These are phyloP conservation scores for Polyploca ridens DNA, from an alignment of 2,888 invertebrate species.

Conservation along the genomic window DNA sequence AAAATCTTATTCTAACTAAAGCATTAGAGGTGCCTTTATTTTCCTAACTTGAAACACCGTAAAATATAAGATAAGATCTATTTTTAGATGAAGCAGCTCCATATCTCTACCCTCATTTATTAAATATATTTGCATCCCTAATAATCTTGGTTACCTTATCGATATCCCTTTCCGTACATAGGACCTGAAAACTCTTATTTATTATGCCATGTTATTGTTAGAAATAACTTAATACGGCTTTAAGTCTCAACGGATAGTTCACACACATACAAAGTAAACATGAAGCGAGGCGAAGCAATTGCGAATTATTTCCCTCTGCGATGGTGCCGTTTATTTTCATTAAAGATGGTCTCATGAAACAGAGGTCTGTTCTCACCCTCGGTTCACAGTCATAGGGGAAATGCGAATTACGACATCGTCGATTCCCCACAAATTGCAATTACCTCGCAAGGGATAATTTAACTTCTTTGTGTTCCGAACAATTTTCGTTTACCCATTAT, in stretches of 20 bases:
- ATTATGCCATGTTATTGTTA: neutral
- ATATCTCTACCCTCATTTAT: neutral
- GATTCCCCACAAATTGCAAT: conserved; percentile 46
- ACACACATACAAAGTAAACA: conserved; percentile 33
- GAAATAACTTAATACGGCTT: conserved; percentile 1
- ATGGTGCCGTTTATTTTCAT: conserved; percentile 45
- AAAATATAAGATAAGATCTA: no score
- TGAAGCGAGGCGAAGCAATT: conserved; percentile 26
- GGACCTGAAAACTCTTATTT: neutral
- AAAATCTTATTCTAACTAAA: neutral
- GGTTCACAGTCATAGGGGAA: conserved; percentile 28
- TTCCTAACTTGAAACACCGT: no score
- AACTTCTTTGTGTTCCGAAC: neutral
- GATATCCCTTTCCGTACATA: neutral
- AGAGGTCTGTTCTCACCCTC: conserved; percentile 12
- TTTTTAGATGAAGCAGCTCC: no score
- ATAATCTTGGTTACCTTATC: neutral
- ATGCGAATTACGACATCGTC: conserved; percentile 41
- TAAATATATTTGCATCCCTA: neutral
- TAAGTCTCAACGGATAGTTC: neutral
- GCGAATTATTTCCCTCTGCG: conserved; percentile 33
- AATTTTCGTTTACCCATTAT: conserved; percentile 2
- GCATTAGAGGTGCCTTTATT: neutral
- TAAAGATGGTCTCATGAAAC: conserved; percentile 29
- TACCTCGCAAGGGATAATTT: conserved; percentile 26